phyloP scores from a whole-genome alignment of 2,888 invertebrate species.

The Cartodere bifasciata region DNA sequence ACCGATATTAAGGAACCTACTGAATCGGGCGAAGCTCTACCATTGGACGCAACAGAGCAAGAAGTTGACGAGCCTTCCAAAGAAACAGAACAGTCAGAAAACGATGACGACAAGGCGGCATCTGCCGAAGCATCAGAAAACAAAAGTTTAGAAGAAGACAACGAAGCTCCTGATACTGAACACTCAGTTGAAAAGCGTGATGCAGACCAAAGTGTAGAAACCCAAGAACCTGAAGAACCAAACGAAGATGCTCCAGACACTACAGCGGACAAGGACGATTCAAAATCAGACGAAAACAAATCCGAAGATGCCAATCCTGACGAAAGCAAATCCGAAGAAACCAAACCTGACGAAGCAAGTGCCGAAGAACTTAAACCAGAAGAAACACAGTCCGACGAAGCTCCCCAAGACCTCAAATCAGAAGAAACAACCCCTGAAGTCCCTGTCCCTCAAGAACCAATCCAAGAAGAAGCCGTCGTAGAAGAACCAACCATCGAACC shows the following conservation, averaged over 20 bases:
- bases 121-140: slow-evolving; percentile 3
- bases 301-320: slow-evolving; percentile 7
- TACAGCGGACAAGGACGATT: not conserved
- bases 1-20: slow-evolving; percentile 11
- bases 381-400: slow-evolving; percentile 7
- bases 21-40: slow-evolving; percentile 9
- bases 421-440: slow-evolving; percentile 5
- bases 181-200: slow-evolving; percentile 15
- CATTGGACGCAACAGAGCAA: slow-evolving; percentile 2
- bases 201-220: slow-evolving; percentile 11
- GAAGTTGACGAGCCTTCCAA: slow-evolving; percentile 8
- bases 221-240: slow-evolving; percentile 14
- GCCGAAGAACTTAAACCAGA: slow-evolving; percentile 7
- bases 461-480: slow-evolving; percentile 2
- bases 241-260: slow-evolving; percentile 11
- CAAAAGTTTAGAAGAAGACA: slow-evolving; percentile 6
- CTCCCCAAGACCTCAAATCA: slow-evolving; percentile 2
- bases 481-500: slow-evolving; percentile 6
- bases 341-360: slow-evolving; percentile 6
- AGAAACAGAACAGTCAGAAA: slow-evolving; percentile 9
- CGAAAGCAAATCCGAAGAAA: slow-evolving; percentile 7
- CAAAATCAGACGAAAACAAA: slow-evolving; percentile 6
- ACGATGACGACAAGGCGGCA: slow-evolving; percentile 12
- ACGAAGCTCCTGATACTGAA: not conserved
- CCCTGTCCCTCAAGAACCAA: slow-evolving; percentile 5